phyloP scores from a whole-genome alignment of 2,888 invertebrate genomes.

The Trichopria drosophilae region DNA sequence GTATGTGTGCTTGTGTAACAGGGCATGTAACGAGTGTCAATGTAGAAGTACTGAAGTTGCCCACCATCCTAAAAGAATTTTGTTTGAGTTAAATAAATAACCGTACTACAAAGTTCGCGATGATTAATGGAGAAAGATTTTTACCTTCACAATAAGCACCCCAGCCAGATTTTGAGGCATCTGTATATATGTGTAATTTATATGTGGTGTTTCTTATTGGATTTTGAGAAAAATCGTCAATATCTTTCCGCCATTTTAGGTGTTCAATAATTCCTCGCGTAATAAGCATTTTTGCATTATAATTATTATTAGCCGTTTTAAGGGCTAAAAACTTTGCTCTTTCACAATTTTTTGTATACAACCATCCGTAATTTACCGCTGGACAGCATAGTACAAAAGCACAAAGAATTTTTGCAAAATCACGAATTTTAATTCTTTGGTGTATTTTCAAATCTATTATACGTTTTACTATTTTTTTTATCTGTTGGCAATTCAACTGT shows the following conservation, averaged over 20 bases:
- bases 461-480: conserved; percentile 11
- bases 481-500: conserved; percentile 23
- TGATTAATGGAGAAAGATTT: no score
- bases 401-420: conserved; percentile 25
- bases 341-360: conserved; percentile 30
- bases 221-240: conserved; percentile 5
- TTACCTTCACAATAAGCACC: conserved; percentile 17
- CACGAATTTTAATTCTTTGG: conserved; percentile 19
- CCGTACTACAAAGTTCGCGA: no score
- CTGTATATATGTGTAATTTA: conserved; percentile 28
- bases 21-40: no score
- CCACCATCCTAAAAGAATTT: no score
- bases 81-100: no score
- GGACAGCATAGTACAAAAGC: conserved; percentile 20
- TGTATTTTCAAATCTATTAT: not conserved
- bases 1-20: no score
- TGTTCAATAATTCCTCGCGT: not conserved
- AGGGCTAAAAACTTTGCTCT: conserved; percentile 16
- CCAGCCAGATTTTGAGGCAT: conserved; percentile 31
- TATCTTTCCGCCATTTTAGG: conserved; percentile 25
- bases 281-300: conserved; percentile 11
- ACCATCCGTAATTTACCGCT: conserved; percentile 29
- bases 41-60: no score
- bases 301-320: conserved; percentile 8
- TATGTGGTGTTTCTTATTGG: conserved; percentile 9